Evolutionary conservation across 1,140 invertebrate species (phyloP).

Genomic region (Melipona quadrifasciata): DNA sequence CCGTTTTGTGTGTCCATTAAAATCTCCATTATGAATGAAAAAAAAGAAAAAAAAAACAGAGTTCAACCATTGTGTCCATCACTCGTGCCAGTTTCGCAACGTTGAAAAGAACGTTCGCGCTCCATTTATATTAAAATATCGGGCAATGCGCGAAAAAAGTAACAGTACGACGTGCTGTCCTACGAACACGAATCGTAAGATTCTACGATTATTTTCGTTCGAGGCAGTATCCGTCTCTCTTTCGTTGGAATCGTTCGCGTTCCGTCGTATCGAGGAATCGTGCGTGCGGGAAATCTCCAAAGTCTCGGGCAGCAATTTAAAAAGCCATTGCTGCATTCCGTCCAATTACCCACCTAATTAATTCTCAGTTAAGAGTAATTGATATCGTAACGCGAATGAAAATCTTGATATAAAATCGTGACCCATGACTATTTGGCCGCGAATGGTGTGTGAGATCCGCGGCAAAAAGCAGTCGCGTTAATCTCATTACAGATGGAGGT

Average conservation of each 20-base stretch:
- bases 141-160: no score
- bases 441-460: neutral
- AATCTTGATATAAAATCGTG: neutral
- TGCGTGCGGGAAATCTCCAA: no score
- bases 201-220: no score
- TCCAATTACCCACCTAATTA: slow-evolving; percentile 13
- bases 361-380: neutral
- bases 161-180: no score
- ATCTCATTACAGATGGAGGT: slow-evolving; percentile 46
- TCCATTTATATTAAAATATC: no score
- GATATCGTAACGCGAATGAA: slow-evolving; percentile 1
- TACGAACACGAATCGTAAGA: no score
- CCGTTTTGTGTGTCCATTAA: neutral
- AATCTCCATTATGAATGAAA: neutral
- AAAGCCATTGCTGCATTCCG: neutral
- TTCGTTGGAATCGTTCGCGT: no score
- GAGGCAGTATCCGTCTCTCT: no score
- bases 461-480: slow-evolving; percentile 11
- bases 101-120: no score
- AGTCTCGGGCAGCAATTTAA: neutral
- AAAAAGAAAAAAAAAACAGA: neutral
- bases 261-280: neutral
- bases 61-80: neutral
- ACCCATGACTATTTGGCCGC: slow-evolving; percentile 11
- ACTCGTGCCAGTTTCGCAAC: no score